phyloP scores from a whole-genome alignment of 2,113 vertebrate genomes.

The Odontophorus gujanensis region DNA sequence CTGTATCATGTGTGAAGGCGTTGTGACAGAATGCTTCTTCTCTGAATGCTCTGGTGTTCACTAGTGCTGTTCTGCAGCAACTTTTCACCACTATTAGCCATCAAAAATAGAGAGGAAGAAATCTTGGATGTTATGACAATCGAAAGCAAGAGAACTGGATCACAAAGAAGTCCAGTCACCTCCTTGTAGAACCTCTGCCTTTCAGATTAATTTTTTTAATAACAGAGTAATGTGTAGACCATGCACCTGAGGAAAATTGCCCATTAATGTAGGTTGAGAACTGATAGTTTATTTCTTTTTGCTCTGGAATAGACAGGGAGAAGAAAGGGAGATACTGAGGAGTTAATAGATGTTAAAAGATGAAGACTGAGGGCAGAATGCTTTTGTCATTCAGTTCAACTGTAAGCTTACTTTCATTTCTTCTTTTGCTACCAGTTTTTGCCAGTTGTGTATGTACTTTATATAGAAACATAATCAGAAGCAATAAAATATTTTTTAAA shows the following conservation, averaged over 20 bases:
- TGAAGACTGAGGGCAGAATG: background rate
- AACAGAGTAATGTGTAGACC: background rate
- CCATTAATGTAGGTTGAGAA: background rate
- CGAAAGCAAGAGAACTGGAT: background rate
- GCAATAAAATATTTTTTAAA: conserved; percentile 45
- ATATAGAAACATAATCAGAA: background rate
- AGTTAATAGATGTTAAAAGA: background rate
- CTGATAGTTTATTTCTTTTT: background rate
- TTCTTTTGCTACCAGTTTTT: background rate
- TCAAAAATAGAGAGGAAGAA: background rate
- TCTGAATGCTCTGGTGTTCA: background rate
- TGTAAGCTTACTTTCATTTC: background rate
- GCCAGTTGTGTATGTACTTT: background rate
- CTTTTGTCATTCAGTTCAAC: background rate
- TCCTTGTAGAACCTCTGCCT: background rate
- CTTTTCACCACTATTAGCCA: background rate
- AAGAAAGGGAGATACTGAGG: background rate
- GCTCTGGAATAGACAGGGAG: background rate
- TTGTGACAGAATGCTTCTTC: background rate
- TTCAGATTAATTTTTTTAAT: background rate
- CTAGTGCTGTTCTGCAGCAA: background rate
- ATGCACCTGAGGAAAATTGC: background rate
- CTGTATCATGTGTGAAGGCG: background rate
- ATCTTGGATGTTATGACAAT: background rate
- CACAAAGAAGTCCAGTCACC: background rate